phyloP scores from a whole-genome alignment of 2,888 invertebrate genomes.

The Spodoptera picta region DNA sequence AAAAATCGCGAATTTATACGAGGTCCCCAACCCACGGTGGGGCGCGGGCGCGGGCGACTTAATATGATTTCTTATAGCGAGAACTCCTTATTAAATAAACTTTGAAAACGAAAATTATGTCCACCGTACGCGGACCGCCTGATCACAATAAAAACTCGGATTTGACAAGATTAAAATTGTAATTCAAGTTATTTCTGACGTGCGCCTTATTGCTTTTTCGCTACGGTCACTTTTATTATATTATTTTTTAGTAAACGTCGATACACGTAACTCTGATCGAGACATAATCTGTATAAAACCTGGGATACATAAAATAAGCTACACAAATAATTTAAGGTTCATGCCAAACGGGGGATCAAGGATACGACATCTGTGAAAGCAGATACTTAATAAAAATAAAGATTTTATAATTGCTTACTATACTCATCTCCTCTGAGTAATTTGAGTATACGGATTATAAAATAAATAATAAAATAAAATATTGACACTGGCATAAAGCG shows the following conservation, averaged over 20 bases:
- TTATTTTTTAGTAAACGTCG: constrained; percentile 61
- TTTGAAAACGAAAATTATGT: constrained; percentile 85
- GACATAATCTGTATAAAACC: constrained; percentile 71
- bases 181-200: constrained; percentile 86
- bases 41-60: constrained; percentile 61
- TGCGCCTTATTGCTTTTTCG: constrained; percentile 86
- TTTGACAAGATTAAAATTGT: constrained; percentile 89
- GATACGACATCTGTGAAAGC: constrained; percentile 43
- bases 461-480: constrained; percentile 54
- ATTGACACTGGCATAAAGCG: constrained; percentile 66
- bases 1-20: constrained; percentile 86
- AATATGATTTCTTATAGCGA: constrained; percentile 85
- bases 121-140: constrained; percentile 71
- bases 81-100: constrained; percentile 85
- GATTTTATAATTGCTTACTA: constrained; percentile 53
- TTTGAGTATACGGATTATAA: constrained; percentile 45
- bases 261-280: constrained; percentile 64
- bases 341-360: constrained; percentile 49
- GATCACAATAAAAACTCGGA: constrained; percentile 86
- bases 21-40: constrained; percentile 65
- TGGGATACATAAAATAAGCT: constrained; percentile 54
- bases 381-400: constrained; percentile 55
- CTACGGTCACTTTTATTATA: constrained; percentile 73
- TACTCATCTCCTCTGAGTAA: constrained; percentile 50
- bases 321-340: constrained; percentile 47